A percentile compares a stretch with the other conserved stretches of the same genome.
phyloP scores from a whole-genome alignment of 2,113 vertebrate species.

The Callipepla californica region DNA sequence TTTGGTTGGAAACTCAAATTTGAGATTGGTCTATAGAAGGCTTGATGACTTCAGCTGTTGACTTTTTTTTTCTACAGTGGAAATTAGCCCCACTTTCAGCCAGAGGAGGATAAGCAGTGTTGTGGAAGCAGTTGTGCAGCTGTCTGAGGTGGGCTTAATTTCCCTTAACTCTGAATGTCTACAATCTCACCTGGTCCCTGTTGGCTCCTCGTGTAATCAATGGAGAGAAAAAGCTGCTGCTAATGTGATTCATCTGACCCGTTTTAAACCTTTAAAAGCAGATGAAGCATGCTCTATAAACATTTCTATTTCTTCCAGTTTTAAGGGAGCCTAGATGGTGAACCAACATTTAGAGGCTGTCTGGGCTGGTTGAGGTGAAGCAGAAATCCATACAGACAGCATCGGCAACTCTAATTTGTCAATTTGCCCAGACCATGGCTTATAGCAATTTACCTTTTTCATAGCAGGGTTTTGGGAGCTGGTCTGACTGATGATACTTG shows the following conservation, averaged over 20 bases:
- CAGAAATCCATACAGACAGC: neutral
- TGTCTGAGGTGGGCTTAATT: conserved; percentile 6
- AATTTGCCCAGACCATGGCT: neutral
- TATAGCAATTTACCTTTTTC: neutral
- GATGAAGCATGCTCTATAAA: conserved; percentile 23
- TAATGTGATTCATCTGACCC: conserved; percentile 3
- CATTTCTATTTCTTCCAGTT: neutral
- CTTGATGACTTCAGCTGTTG: neutral
- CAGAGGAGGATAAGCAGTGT: neutral
- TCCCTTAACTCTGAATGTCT: neutral
- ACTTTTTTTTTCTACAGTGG: neutral
- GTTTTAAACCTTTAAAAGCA: conserved; percentile 27
- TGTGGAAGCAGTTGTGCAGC: neutral
- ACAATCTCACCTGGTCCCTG: neutral
- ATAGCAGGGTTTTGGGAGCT: neutral
- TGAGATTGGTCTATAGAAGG: neutral
- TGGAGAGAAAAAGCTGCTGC: conserved; percentile 53
- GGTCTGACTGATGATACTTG: neutral
- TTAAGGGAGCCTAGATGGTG: neutral
- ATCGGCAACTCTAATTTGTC: neutral
- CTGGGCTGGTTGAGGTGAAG: neutral
- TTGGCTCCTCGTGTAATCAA: conserved; percentile 32
- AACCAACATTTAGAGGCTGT: neutral
- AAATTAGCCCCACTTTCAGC: neutral
- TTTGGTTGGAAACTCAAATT: conserved; percentile 17